These are phyloP conservation scores for Rhipidura dahli DNA, from an alignment of 2,113 vertebrate genomes.

Conservation along the genomic window DNA sequence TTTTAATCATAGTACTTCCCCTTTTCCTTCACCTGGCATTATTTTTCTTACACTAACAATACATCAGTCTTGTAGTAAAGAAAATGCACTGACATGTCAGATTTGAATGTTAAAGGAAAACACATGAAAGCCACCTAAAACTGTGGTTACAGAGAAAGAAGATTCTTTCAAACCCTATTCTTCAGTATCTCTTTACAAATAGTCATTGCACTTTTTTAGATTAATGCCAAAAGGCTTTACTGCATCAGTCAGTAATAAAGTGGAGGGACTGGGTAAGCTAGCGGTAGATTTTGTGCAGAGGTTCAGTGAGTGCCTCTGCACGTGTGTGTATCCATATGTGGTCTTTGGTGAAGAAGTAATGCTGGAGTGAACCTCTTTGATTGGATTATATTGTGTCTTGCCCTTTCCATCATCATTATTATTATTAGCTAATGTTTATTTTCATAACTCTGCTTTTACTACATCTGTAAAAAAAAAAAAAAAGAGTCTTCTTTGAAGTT, in stretches of 20 bases:
- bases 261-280: not conserved
- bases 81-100: not conserved
- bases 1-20: not conserved
- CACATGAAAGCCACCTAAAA: not conserved
- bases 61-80: not conserved
- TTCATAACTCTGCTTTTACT: conserved; percentile 35
- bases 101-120: not conserved
- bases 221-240: not conserved
- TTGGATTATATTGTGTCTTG: not conserved
- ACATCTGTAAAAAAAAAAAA: not conserved
- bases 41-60: not conserved
- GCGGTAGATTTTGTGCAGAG: not conserved
- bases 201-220: not conserved
- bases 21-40: not conserved
- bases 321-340: not conserved
- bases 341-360: not conserved
- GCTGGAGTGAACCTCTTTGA: not conserved
- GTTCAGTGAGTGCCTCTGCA: not conserved
- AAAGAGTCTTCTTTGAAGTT: conserved; percentile 5
- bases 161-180: not conserved
- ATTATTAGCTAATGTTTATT: conserved; percentile 17
- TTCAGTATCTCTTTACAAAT: not conserved
- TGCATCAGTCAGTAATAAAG: not conserved
- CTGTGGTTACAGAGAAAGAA: not conserved
- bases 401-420: not conserved